Base-by-base conservation (phyloP, 1,140 invertebrate genomes). In the Pristionchus pacificus region DNA sequence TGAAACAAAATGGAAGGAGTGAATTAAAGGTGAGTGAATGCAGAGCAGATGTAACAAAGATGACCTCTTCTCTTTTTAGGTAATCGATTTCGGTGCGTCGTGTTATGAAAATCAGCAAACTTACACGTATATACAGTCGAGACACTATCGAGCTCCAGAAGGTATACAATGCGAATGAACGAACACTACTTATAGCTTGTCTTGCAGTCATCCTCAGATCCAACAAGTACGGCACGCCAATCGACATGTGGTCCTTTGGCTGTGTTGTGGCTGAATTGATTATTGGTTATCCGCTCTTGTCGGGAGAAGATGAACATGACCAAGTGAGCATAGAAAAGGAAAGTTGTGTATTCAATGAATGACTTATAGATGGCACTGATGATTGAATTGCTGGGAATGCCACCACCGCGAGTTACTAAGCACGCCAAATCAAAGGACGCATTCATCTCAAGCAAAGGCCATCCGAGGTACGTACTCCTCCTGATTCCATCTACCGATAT, bases 161-260 rank as follows among this genome's bases (percentile, higher is more conserved):
- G 79, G 79, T 82, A 30, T 2, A 19, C 31, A 15, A 55, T 14
- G 14, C 28, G 14, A 60, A 19, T 60, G 19, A 27, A 14, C 19
- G 19, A 69, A 71, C 61, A 14, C 28, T 15, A 29, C 10, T 13
- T 68, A 19, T 31, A 25, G 19, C 15, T 19, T 70, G 68, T 6
- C 24, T 60, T 82, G 70, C 49, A 80, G 95, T 99, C 59, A 98
- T 98, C 84, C 87, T 98, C 70, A 95, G 96, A 0, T 91, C 92
- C 3, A n/a, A n/a, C n/a, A 90, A 91, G 80, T 99, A 98, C 87
- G 95, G 95, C 25, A 93, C 96, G 90, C 92, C 96, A 24, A 98
- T 99, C 76, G 97, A 99, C 86, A 98, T 99, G 95, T 99, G 97
- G 97, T 96, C 92, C 84, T 88, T 96, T 83, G 97, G 97, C 0